Percentiles rank a stretch among this genome's conserved stretches.
These are phyloP conservation scores for Mionectes olivaceus DNA, from an alignment of 2,797 vertebrate species.

Conservation along the genomic window DNA sequence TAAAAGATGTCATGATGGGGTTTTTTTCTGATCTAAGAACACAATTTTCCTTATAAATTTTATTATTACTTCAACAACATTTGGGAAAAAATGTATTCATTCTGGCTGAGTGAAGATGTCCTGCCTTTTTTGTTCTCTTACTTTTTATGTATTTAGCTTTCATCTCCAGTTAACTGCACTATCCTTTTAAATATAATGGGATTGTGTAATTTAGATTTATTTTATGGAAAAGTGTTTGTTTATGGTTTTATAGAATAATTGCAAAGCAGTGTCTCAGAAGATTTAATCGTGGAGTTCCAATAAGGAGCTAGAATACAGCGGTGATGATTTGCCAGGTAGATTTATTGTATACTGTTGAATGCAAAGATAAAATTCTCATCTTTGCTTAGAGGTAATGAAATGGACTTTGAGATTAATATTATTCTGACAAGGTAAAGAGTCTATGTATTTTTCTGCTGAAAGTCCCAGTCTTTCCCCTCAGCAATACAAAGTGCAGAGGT, in stretches of 20 bases:
- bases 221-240: neutral
- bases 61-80: neutral
- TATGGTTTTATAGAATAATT: neutral
- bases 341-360: neutral
- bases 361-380: neutral
- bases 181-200: neutral
- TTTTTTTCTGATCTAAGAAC: neutral
- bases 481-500: conserved; percentile 12
- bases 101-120: neutral
- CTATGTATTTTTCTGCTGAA: neutral
- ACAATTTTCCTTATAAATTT: neutral
- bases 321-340: neutral
- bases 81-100: neutral
- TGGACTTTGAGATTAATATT: neutral
- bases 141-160: neutral
- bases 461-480: neutral
- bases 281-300: neutral
- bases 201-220: neutral
- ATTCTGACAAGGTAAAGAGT: neutral
- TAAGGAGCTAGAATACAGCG: neutral
- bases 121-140: neutral
- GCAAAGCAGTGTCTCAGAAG: neutral
- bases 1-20: neutral
- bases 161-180: neutral
- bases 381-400: neutral